Evolutionary conservation across 2,113 vertebrate genomes (phyloP).

Genomic region (Cyanistes caeruleus): DNA sequence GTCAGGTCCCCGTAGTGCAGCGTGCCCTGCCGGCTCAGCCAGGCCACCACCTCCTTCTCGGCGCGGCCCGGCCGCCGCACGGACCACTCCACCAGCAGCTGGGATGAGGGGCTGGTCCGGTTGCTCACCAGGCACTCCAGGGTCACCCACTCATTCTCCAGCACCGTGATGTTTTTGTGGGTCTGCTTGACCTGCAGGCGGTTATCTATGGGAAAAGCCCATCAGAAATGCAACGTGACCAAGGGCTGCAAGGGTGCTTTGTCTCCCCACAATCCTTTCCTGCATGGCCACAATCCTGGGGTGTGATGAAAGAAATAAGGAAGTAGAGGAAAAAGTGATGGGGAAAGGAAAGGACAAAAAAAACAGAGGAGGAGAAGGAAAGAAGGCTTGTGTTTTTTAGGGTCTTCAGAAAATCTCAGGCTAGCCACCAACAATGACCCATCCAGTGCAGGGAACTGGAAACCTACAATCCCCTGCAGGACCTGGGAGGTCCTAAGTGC

Average conservation of each 20-base stretch:
- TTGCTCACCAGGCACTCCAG: constrained; percentile 88
- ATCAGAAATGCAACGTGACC: background rate
- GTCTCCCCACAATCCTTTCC: background rate
- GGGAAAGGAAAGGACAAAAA: background rate
- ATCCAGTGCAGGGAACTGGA: background rate
- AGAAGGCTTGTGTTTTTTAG: background rate
- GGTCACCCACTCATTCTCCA: constrained; percentile 89
- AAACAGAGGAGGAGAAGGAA: background rate
- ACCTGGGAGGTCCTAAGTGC: background rate
- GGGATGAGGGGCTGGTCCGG: constrained; percentile 85
- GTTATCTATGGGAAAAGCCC: constrained; percentile 76
- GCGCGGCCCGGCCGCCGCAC: constrained; percentile 79
- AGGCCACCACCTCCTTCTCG: constrained; percentile 81
- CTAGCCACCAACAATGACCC: background rate
- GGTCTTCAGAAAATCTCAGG: background rate
- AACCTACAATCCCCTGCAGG: background rate
- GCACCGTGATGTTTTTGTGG: constrained; percentile 84
- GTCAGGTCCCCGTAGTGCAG: constrained; percentile 77
- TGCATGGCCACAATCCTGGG: background rate
- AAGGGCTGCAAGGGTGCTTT: background rate
- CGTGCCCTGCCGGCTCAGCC: constrained; percentile 80
- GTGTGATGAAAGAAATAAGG: background rate
- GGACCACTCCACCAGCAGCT: constrained; percentile 89
- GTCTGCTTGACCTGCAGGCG: constrained; percentile 88
- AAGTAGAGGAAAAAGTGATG: background rate